A percentile compares a stretch with the other conserved stretches of the same genome.
Evolutionary conservation across 2,797 vertebrate species (phyloP).

Genomic region (Aulostomus chinensis): DNA sequence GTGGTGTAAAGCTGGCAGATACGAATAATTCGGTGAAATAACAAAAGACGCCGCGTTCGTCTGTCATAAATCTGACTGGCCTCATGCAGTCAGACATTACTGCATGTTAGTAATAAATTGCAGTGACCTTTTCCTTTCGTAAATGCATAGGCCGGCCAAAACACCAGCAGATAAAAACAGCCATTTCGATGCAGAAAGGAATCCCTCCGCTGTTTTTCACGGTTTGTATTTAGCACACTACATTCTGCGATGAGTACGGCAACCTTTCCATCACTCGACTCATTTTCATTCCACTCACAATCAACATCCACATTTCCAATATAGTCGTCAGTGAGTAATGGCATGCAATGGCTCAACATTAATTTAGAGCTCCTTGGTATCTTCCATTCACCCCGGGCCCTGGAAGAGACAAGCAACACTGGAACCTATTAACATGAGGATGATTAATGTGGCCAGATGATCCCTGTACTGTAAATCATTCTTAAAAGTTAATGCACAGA

Average conservation of each 20-base stretch:
- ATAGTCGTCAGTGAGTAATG: conserved; percentile 51
- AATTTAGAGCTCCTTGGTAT: conserved; percentile 45
- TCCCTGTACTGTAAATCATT: conserved; percentile 67
- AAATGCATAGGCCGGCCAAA: too few relatives aligned
- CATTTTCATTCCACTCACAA: conserved; percentile 44
- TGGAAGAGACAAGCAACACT: conserved; percentile 47
- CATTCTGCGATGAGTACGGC: background rate
- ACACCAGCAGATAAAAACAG: too few relatives aligned
- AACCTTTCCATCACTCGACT: conserved; percentile 2
- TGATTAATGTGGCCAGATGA: conserved; percentile 66
- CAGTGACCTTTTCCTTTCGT: too few relatives aligned
- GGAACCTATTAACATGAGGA: conserved; percentile 58
- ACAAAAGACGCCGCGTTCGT: too few relatives aligned
- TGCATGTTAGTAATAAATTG: too few relatives aligned
- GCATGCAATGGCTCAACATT: conserved; percentile 41
- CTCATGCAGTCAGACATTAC: too few relatives aligned
- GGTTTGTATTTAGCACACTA: too few relatives aligned
- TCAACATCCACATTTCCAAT: conserved; percentile 37
- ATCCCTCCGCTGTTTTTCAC: too few relatives aligned
- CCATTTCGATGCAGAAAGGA: too few relatives aligned
- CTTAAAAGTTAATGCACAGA: conserved; percentile 58
- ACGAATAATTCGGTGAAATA: too few relatives aligned
- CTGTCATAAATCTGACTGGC: too few relatives aligned
- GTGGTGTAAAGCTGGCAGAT: too few relatives aligned
- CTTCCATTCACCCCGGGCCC: conserved; percentile 50